These are phyloP conservation scores for Zoanthus solanderi DNA, from an alignment of 92 coral and sea anemone species.

Conservation along the genomic window DNA sequence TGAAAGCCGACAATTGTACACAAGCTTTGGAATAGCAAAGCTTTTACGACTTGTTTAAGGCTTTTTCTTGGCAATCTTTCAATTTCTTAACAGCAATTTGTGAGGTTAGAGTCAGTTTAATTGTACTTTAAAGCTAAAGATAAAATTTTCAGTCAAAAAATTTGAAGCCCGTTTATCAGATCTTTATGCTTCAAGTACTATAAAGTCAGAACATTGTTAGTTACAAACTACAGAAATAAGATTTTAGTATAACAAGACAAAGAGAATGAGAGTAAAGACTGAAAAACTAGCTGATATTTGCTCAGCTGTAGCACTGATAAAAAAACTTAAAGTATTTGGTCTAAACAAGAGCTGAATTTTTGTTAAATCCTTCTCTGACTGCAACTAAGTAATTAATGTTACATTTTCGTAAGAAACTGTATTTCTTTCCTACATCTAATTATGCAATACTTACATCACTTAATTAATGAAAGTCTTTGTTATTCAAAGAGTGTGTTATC, in stretches of 20 bases:
- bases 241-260: not conserved
- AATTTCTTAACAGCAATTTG: not conserved
- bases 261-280: not conserved
- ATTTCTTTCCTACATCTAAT: constrained; percentile 1
- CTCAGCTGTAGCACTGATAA: constrained; percentile 17
- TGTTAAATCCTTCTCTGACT: not conserved
- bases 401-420: not conserved
- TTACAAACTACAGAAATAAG: not conserved
- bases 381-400: not conserved
- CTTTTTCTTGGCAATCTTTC: not conserved
- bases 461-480: not conserved
- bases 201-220: not conserved
- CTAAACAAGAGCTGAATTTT: not conserved
- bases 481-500: constrained; percentile 1
- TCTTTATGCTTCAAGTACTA: not conserved
- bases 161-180: not conserved
- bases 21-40: not conserved
- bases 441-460: not conserved
- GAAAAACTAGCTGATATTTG: not conserved
- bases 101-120: no score
- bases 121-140: not conserved
- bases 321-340: not conserved
- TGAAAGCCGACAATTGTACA: constrained; percentile 7
- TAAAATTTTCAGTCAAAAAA: not conserved
- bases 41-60: not conserved